Conservation (phyloP, 2,888 invertebrate genomes). For the Watsonalla binaria region DNA sequence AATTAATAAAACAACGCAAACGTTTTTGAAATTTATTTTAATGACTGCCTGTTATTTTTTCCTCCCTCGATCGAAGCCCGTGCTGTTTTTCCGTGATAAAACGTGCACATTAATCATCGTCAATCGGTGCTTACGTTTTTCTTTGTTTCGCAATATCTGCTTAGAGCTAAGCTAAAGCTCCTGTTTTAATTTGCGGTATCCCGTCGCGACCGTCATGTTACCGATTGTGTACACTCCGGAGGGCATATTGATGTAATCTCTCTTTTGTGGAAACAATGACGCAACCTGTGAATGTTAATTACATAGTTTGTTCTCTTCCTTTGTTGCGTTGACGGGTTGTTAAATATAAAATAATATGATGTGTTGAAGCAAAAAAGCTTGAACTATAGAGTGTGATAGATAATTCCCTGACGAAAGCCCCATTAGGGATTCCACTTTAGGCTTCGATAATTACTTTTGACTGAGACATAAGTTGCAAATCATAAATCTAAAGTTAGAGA, state of each 20-base stretch:
- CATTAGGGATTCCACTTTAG: too few species aligned
- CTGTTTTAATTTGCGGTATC: constrained; percentile 40
- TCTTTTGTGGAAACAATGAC: constrained; percentile 37
- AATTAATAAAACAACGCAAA: constrained; percentile 26
- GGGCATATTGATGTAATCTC: constrained; percentile 42
- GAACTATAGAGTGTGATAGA: too few species aligned
- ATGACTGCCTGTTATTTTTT: constrained; percentile 10
- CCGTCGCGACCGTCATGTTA: constrained; percentile 36
- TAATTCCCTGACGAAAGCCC: too few species aligned
- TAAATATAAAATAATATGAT: neutral
- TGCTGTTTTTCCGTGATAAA: constrained; percentile 19
- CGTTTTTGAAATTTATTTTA: constrained; percentile 15
- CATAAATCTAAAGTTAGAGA: too few species aligned
- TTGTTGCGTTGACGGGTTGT: neutral
- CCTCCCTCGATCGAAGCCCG: constrained; percentile 13
- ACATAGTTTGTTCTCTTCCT: constrained; percentile 28
- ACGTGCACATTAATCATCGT: constrained; percentile 32
- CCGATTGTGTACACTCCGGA: constrained; percentile 34
- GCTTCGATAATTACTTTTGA: too few species aligned
- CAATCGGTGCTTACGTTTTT: constrained; percentile 27
- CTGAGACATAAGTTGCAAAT: too few species aligned
- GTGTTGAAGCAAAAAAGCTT: too few species aligned
- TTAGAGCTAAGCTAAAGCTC: constrained; percentile 14
- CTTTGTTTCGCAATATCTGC: constrained; percentile 33
- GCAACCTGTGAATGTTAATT: constrained; percentile 36